Base-by-base conservation (phyloP, 2,888 invertebrate species). In the Archaeoteleia sp. region DNA sequence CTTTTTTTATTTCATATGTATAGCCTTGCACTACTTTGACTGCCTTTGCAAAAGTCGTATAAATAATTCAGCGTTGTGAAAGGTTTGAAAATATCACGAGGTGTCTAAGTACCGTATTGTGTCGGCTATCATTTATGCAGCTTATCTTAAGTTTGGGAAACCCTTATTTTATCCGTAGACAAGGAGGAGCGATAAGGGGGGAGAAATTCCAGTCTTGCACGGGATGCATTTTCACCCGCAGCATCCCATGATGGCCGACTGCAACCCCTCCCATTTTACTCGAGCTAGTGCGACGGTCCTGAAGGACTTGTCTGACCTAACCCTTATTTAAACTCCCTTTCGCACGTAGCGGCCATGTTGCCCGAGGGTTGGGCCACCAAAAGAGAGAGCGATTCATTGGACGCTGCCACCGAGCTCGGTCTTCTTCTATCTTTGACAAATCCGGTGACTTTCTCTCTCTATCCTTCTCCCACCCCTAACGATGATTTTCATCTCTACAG, bases 361-460 rank as follows among this genome's bases (percentile, higher is more conserved):
- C 71, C 69, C 72, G 82, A 83, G 85, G 85, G 84, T 78, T 80
- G 85, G 85, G 80, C 85, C 72, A 78, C 77, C 77, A 76, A 82
- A 81, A 82, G 79, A 80, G 78, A 74, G 75, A 77, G 70, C 79
- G 74, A 78, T 74, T 81, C 81, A 85, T 85, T 85, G 84, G 85
- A 74, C 76, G 75, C 42, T 70, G 70, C 32, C 53, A 46, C 60
- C 30, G 37, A 61, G 32, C 49, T 51, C 71, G 65, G 51, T 76
- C 73, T 67, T 29, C 37, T 29, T 62, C 61, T 40, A 20, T 40
- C 55, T 51, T n/a, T n/a, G n/a, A n/a, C n/a, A n/a, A n/a, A n/a
- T n/a, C n/a, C 61, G 4, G 1, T 9, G 15, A 9, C 60, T 48
- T 20, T 37, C 61, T 60, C 66, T 60, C 39, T 35, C 53, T 27